Conservation (phyloP, 2,888 invertebrate genomes). For the Volucella bombylans region DNA sequence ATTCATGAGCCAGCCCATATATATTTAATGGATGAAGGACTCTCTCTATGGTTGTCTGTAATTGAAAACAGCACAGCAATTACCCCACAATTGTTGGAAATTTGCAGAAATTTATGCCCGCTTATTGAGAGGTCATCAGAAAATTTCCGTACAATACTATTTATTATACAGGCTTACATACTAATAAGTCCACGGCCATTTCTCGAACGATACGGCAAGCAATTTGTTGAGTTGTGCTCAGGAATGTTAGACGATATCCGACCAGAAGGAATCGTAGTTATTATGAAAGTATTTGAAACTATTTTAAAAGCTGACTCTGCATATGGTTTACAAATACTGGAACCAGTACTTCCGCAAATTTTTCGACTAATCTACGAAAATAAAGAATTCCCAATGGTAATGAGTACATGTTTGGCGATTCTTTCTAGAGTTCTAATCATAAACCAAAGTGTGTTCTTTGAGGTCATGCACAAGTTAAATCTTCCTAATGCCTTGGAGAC, state of each 20-base stretch:
- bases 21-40: constrained; percentile 95
- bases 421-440: constrained; percentile 90
- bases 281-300: constrained; percentile 89
- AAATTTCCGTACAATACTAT: constrained; percentile 89
- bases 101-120: constrained; percentile 89
- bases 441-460: constrained; percentile 86
- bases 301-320: constrained; percentile 89
- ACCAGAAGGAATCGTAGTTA: constrained; percentile 88
- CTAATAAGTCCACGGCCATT: constrained; percentile 91
- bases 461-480: constrained; percentile 82
- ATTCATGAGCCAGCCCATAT: constrained; percentile 91
- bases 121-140: constrained; percentile 92
- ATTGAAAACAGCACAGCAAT: constrained; percentile 89
- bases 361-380: constrained; percentile 87
- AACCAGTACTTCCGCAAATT: constrained; percentile 85
- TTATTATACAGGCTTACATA: constrained; percentile 92
- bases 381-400: constrained; percentile 88
- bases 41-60: constrained; percentile 94
- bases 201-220: constrained; percentile 87
- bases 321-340: constrained; percentile 88
- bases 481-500: constrained; percentile 87
- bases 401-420: constrained; percentile 90
- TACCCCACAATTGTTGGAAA: constrained; percentile 86
- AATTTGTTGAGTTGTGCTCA: constrained; percentile 87
- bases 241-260: constrained; percentile 90